phyloP scores from a whole-genome alignment of 2,113 vertebrate genomes.

The Ceyx cyanopectus region DNA sequence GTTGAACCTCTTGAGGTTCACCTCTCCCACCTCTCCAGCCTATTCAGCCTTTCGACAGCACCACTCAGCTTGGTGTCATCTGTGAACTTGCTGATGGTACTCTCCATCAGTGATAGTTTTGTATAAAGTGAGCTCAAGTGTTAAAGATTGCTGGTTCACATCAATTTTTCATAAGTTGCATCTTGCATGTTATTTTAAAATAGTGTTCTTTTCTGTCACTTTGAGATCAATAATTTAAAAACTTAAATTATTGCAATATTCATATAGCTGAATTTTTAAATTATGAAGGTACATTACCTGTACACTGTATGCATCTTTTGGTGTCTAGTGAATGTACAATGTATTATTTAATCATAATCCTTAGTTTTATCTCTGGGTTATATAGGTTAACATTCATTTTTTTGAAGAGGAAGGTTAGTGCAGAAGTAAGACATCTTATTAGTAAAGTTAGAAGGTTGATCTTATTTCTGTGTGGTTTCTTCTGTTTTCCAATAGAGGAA shows the following conservation, averaged over 20 bases:
- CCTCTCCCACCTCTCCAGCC: no score
- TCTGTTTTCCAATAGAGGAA: neutral
- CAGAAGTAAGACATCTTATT: neutral
- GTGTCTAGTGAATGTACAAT: neutral
- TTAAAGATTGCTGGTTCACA: constrained; percentile 11
- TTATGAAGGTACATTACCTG: constrained; percentile 21
- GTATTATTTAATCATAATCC: constrained; percentile 42
- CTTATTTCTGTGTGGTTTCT: neutral
- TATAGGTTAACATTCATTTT: neutral
- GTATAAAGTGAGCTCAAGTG: neutral
- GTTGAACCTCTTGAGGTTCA: no score
- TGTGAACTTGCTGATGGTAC: no score
- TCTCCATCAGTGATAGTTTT: neutral
- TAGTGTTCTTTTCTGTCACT: constrained; percentile 37
- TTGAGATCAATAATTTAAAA: constrained; percentile 48
- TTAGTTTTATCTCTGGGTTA: constrained; percentile 19
- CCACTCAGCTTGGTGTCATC: no score
- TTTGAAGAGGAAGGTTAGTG: neutral
- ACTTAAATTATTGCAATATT: constrained; percentile 59
- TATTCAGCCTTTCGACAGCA: no score
- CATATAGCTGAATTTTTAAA: constrained; percentile 60
- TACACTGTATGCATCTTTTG: constrained; percentile 2
- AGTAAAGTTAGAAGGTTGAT: neutral
- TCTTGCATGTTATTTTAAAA: constrained; percentile 41
- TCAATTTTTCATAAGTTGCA: constrained; percentile 43